phyloP scores from a whole-genome alignment of 2,797 vertebrate genomes.

The Acridotheres tristis region DNA sequence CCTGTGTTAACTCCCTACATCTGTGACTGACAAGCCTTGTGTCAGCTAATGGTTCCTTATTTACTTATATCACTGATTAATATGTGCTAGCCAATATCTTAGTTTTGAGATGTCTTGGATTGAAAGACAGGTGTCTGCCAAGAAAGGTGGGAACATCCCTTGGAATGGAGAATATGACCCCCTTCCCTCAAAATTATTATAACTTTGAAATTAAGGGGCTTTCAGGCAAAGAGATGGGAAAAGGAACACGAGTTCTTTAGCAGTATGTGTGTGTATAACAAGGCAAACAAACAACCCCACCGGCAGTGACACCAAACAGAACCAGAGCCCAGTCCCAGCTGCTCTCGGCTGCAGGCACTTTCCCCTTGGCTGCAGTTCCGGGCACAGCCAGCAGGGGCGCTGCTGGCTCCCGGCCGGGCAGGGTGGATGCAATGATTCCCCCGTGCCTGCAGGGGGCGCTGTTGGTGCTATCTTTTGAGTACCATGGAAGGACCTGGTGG shows the following conservation, averaged over 20 bases:
- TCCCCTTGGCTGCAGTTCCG: neutral
- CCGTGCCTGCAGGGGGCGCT: neutral
- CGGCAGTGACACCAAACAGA: neutral
- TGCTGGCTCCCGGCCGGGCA: neutral
- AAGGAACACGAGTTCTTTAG: neutral
- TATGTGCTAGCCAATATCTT: neutral
- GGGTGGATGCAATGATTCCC: neutral
- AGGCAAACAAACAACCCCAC: neutral
- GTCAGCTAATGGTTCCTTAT: neutral
- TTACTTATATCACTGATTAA: neutral
- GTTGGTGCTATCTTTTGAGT: neutral
- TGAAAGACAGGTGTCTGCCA: neutral
- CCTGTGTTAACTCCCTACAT: neutral
- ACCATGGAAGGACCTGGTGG: too few relatives aligned
- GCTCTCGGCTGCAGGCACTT: neutral
- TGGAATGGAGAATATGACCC: neutral
- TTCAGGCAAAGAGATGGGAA: neutral
- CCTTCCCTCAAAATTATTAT: neutral
- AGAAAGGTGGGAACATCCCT: neutral
- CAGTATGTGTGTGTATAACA: neutral
- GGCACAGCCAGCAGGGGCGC: neutral
- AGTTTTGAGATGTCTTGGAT: neutral
- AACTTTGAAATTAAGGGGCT: neutral
- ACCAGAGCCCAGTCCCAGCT: neutral
- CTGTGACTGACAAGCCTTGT: neutral